Evolutionary conservation across 2,113 vertebrate genomes (phyloP).

Genomic region (Zapornia atra): DNA sequence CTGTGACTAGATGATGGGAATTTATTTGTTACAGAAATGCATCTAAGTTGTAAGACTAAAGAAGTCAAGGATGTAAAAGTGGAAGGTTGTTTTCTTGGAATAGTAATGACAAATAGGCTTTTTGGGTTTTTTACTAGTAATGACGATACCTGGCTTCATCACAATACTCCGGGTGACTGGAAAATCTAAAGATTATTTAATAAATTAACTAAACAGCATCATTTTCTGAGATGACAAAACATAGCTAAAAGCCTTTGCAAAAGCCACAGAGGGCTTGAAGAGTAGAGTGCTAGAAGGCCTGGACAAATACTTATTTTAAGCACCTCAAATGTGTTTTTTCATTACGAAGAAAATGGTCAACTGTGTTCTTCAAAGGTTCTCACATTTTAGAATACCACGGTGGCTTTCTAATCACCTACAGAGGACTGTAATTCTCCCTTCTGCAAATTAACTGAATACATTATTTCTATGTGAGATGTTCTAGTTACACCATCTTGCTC

Average conservation of each 20-base stretch:
- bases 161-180: not conserved
- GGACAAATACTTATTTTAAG: not conserved
- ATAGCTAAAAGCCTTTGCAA: not conserved
- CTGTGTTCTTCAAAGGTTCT: not conserved
- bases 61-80: not conserved
- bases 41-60: not conserved
- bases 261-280: not conserved
- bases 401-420: not conserved
- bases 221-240: not conserved
- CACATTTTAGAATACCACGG: not conserved
- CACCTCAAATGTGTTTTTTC: not conserved
- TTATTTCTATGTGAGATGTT: not conserved
- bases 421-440: not conserved
- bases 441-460: not conserved
- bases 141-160: not conserved
- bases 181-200: not conserved
- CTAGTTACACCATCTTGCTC: not conserved
- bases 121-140: not conserved
- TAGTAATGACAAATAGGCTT: not conserved
- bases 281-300: not conserved
- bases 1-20: not conserved
- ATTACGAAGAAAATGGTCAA: not conserved
- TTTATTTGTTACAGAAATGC: not conserved
- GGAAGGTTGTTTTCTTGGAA: not conserved
- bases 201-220: not conserved